These are phyloP conservation scores for Drosophila lacteicornis DNA, from an alignment of 1,140 invertebrate species.

Conservation along the genomic window DNA sequence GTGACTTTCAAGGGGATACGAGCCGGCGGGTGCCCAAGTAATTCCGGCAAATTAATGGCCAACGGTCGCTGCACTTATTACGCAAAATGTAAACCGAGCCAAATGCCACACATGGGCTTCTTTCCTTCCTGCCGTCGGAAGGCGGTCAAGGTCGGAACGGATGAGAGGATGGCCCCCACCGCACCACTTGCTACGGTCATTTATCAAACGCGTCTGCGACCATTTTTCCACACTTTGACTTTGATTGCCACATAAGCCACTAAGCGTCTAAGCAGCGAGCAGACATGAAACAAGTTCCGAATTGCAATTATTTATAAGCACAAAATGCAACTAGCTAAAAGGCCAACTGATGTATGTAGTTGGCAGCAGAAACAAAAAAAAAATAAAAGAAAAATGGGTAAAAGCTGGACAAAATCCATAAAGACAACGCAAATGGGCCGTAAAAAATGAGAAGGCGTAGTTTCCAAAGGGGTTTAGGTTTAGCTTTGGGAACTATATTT, in stretches of 20 bases:
- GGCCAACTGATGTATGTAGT: slow-evolving; percentile 53
- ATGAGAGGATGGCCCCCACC: slow-evolving; percentile 1
- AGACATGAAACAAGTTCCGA: slow-evolving; percentile 68
- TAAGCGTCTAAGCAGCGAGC: slow-evolving; percentile 17
- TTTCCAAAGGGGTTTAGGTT: not conserved
- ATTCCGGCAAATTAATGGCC: slow-evolving; percentile 62
- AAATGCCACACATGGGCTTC: slow-evolving; percentile 22
- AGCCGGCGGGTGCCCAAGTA: slow-evolving; percentile 19
- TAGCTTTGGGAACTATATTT: not conserved
- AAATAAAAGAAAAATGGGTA: not conserved
- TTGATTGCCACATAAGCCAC: slow-evolving; percentile 56
- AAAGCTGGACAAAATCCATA: slow-evolving; percentile 68
- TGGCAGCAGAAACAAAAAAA: not conserved
- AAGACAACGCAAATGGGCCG: slow-evolving; percentile 74
- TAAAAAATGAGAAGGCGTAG: slow-evolving; percentile 42
- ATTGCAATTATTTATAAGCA: slow-evolving; percentile 70
- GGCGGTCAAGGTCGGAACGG: slow-evolving; percentile 66
- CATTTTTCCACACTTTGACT: slow-evolving; percentile 57
- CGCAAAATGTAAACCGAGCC: slow-evolving; percentile 54
- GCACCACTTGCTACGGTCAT: slow-evolving; percentile 55
- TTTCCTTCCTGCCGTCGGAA: slow-evolving; percentile 9
- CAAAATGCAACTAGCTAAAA: slow-evolving; percentile 68
- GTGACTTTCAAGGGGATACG: slow-evolving; percentile 21
- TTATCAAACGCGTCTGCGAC: slow-evolving; percentile 66
- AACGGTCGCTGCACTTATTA: slow-evolving; percentile 60